Conservation (phyloP, 1,140 invertebrate genomes). For the Drosophila melanogaster region DNA sequence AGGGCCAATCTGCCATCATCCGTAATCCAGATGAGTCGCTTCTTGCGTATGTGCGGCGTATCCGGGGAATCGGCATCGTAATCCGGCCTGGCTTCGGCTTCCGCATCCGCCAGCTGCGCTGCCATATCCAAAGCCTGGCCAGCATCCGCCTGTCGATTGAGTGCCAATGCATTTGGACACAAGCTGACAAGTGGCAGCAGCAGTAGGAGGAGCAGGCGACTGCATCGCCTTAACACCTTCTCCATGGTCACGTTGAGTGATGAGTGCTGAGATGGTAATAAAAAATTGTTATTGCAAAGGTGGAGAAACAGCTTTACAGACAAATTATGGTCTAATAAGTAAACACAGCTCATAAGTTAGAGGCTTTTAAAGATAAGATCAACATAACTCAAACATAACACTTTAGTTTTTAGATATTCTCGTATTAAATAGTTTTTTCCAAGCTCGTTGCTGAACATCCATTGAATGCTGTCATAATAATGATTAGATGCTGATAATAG, state of each 20-base stretch:
- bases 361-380: constrained; percentile 1
- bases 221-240: constrained; percentile 12
- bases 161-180: constrained; percentile 23
- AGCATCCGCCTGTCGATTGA: constrained; percentile 37
- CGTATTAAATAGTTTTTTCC: too few species aligned
- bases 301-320: background rate
- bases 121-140: constrained; percentile 42
- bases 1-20: constrained; percentile 92
- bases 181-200: constrained; percentile 33
- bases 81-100: constrained; percentile 33
- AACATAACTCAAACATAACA: constrained; percentile 1
- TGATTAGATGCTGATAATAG: constrained; percentile 18
- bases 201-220: constrained; percentile 11
- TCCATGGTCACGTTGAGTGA: constrained; percentile 16
- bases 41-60: constrained; percentile 89
- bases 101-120: constrained; percentile 60
- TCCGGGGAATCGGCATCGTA: constrained; percentile 27
- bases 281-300: constrained; percentile 8
- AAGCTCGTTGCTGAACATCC: too few species aligned
- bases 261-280: constrained; percentile 33
- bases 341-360: constrained; percentile 1
- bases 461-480: too few species aligned
- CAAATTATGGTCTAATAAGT: background rate
- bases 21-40: constrained; percentile 92
- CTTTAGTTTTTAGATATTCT: background rate